Base-by-base conservation (phyloP, 1,140 invertebrate species). In the Drosophila insularis region DNA sequence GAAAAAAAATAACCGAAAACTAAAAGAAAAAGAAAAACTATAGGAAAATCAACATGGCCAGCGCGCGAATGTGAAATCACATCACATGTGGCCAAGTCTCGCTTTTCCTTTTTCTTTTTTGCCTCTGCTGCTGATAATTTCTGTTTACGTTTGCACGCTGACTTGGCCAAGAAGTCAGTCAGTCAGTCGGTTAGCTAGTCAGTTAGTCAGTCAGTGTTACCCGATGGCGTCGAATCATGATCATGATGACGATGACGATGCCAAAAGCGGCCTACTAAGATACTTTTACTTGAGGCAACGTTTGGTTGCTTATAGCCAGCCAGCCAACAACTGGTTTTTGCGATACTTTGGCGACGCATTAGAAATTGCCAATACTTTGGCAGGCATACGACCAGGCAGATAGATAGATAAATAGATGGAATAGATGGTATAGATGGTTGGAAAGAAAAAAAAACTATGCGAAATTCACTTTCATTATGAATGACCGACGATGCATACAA, bases 381-480 rank as follows among this genome's bases (percentile, higher is more conserved):
- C 10, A 35, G 32, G 32, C 32, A 35, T 11, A 35, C 78, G 68
- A 68, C 58, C 75, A 72, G 72, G 53, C 61, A 27, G 32, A 35
- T 35, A 63, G 50, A 81, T 46, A 65, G 54, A 35, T 40, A 32
- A 37, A 39, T 27, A 32, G 19, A 32, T 23, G 58, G 23, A 60
- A 60, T 65, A 53, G 11, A 63, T 64, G 68, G 17, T 8, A 13
- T 43, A 7, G 40, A 66, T 71, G 61, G 63, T 64, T 32, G 37
- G 2, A 14, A 8, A 40, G 21, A 11, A 14, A 62, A 37, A 80
- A 86, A 87, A 87, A 76, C 76, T 73, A 63, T 89, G 76, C 82
- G 82, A 89, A 87, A 89, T 87, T 87, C 82, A 87, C 82, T 87
- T 87, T 87, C 84, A 89, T 87, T 84, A 87, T 87, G 84, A 80